Evolutionary conservation across 1,140 invertebrate species (phyloP).

Genomic region (Papilio xuthus): DNA sequence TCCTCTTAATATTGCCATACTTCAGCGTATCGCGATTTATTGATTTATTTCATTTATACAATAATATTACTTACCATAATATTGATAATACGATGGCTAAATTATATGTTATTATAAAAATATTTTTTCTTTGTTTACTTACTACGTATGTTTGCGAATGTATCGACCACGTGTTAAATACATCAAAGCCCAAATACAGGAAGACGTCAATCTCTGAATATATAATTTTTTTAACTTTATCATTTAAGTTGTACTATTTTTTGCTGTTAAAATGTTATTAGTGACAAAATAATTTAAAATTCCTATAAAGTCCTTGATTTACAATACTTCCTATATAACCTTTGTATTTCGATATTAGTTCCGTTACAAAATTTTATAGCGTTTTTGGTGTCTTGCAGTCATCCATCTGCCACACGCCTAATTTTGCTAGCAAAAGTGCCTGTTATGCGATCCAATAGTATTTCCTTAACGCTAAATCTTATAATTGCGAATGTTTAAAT

Average conservation of each 20-base stretch:
- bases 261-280: neutral
- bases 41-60: neutral
- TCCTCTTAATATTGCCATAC: neutral
- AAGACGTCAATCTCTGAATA: conserved; percentile 2
- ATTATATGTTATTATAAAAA: conserved; percentile 6
- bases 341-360: neutral
- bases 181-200: neutral
- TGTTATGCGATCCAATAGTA: no score
- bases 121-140: neutral
- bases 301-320: conserved; percentile 2
- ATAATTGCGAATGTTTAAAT: no score
- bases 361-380: neutral
- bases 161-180: neutral
- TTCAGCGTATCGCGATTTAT: neutral
- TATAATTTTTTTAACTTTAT: neutral
- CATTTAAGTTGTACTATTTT: neutral
- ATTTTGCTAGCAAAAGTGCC: no score
- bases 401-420: no score
- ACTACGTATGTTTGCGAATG: neutral
- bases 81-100: neutral
- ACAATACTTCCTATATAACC: neutral
- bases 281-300: neutral
- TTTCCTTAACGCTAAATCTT: no score
- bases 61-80: neutral
- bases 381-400: neutral